Conservation (phyloP, 2,113 vertebrate genomes). For the Anthoscopus minutus region DNA sequence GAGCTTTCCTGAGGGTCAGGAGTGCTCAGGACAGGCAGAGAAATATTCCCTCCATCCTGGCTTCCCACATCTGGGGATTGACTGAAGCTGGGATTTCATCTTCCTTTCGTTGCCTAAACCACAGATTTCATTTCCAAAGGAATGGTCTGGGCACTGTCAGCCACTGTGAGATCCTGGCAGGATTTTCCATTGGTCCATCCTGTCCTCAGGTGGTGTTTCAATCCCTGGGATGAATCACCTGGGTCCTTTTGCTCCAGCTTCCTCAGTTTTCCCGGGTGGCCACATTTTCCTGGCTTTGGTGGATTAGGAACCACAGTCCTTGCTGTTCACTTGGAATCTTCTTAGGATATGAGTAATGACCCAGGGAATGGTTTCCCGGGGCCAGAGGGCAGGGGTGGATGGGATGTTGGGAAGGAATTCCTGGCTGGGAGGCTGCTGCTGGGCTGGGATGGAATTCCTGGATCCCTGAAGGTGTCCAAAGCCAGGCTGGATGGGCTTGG, state of each 20-base stretch:
- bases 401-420: not conserved
- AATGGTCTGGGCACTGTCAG: not conserved
- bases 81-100: not conserved
- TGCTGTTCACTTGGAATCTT: not conserved
- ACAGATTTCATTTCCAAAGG: fast-evolving
- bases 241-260: not conserved
- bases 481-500: not conserved
- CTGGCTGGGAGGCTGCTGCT: not conserved
- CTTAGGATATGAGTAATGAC: fast-evolving
- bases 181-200: not conserved
- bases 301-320: too few species aligned
- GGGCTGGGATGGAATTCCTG: not conserved
- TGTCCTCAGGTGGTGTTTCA: not conserved
- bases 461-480: not conserved
- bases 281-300: not conserved
- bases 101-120: fast-evolving
- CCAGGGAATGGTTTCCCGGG: not conserved
- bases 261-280: not conserved
- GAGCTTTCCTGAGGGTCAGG: too few species aligned
- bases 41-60: too few species aligned
- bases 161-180: fast-evolving
- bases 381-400: not conserved
- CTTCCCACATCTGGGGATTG: too few species aligned
- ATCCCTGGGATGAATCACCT: not conserved
- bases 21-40: too few species aligned